Base-by-base conservation (phyloP, 2,113 vertebrate genomes). In the Cynocephalus volans region DNA sequence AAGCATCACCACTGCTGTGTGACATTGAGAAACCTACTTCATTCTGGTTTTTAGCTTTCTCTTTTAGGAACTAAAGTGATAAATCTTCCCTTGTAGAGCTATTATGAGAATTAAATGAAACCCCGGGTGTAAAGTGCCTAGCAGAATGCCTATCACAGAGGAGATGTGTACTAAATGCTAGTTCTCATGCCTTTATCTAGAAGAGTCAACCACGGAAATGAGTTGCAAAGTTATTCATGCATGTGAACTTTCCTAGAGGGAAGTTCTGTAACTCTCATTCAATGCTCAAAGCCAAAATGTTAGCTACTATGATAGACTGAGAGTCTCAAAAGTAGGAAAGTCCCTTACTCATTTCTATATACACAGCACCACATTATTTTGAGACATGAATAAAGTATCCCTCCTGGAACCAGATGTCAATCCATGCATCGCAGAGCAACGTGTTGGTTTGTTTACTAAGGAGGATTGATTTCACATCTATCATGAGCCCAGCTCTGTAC, bases 21-120 rank as follows among this genome's bases (percentile, higher is more conserved):
- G 60, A 96, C 76, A 50, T 94, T 77, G 72, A 83, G 36, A 79
- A 91, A 83, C 8, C 3, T 73, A 80, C 62, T 86, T 93, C 24
- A 15, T 60, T 41, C 3, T 6, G 69, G 18, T 31, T 31, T 67
- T 97, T 60, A 60, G 31, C 54, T 41, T 86, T 83, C 41, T 95
- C 8, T 24, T 86, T 54, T 81, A 18, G 54, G 23, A 95, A 48
- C 86, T 28, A 1, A 95, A 90, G 41, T 52, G 62, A 76, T 67
- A 48, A 36, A n/a, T 36, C n/a, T 11, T 54, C 52, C 11, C 9
- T 95, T 91, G 31, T 18, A 56, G 17, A 8, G 18, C 67, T 73
- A 75, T 88, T 80, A 21, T 69, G 73, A 93, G 67, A n/a, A 95
- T 65, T 50, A 72, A 91, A 91, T 52, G 36, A 82, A 1, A 56